A percentile compares a stretch with the other conserved stretches of the same genome.
Conservation (phyloP, 92 coral and sea anemone genomes). For the Epizoanthus ramosus region DNA sequence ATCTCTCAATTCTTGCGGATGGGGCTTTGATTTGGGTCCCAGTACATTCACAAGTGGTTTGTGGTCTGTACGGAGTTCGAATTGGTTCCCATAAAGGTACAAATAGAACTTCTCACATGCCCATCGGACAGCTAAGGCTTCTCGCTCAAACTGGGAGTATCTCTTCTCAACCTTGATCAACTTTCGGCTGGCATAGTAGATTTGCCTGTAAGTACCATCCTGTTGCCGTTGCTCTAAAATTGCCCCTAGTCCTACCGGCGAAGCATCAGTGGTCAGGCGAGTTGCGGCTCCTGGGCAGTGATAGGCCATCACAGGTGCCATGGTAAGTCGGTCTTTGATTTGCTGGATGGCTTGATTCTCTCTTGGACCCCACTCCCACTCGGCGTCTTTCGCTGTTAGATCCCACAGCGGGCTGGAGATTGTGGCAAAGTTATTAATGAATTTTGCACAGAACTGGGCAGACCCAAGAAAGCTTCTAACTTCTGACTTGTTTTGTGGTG, state of each 20-base stretch:
- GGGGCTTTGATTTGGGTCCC: conserved; percentile 63
- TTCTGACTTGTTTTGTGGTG: conserved; percentile 47
- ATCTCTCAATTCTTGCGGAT: conserved; percentile 47
- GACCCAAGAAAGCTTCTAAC: conserved; percentile 59
- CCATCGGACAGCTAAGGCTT: conserved; percentile 22
- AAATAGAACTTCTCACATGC: conserved; percentile 18
- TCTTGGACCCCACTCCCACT: conserved; percentile 20
- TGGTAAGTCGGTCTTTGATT: conserved; percentile 36
- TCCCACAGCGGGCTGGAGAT: conserved; percentile 61
- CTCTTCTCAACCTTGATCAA: conserved; percentile 6
- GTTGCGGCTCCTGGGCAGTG: conserved; percentile 49
- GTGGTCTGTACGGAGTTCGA: conserved; percentile 34
- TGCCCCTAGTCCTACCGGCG: neutral
- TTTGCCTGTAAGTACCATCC: neutral
- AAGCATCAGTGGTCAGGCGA: conserved; percentile 67
- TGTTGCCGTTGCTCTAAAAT: too few relatives aligned
- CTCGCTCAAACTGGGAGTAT: conserved; percentile 18
- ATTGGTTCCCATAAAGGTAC: neutral
- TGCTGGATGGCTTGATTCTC: conserved; percentile 48
- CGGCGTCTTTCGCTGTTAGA: conserved; percentile 32
- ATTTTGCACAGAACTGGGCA: conserved; percentile 58
- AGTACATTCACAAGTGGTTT: conserved; percentile 49
- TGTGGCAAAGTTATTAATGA: conserved; percentile 63
- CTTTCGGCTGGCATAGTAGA: conserved; percentile 12
- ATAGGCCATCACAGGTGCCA: conserved; percentile 68